phyloP scores from a whole-genome alignment of 2,888 invertebrate genomes.

The Pharmacophagus antenor region DNA sequence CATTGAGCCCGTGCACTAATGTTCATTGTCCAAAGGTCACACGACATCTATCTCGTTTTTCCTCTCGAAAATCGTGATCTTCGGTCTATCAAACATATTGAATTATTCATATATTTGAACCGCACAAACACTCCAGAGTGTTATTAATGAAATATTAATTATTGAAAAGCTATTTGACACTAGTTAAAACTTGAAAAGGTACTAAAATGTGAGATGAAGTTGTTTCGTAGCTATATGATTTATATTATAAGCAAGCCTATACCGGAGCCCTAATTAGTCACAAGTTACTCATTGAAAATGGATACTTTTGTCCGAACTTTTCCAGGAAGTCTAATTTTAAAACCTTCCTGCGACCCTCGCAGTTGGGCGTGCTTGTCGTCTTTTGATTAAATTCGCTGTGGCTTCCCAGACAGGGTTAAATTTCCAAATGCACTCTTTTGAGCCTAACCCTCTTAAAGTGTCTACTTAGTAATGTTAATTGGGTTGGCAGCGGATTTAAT shows the following conservation, averaged over 20 bases:
- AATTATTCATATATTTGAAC: background rate
- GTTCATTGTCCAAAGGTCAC: constrained; percentile 70
- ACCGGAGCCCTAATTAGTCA: constrained; percentile 24
- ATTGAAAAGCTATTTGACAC: background rate
- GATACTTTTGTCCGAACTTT: constrained; percentile 21
- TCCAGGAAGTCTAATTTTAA: constrained; percentile 35
- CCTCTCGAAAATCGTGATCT: background rate
- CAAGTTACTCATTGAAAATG: constrained; percentile 24
- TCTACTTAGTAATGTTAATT: constrained; percentile 23
- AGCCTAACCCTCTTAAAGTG: constrained; percentile 17
- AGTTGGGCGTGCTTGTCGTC: constrained; percentile 29
- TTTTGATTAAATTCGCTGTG: constrained; percentile 37
- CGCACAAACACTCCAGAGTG: no score
- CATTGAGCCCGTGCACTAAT: constrained; percentile 60
- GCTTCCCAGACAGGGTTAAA: constrained; percentile 35
- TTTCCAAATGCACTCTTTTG: constrained; percentile 32
- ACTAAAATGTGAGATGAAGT: background rate
- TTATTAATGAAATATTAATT: background rate
- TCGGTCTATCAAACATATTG: background rate
- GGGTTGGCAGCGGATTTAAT: constrained; percentile 29
- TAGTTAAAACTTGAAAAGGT: background rate
- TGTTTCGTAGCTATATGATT: background rate
- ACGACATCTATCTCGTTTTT: constrained; percentile 2
- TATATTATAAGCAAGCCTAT: background rate
- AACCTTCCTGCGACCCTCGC: constrained; percentile 35